Evolutionary conservation across 1,140 invertebrate genomes (phyloP).

Genomic region (Gyrodactylus salaris): DNA sequence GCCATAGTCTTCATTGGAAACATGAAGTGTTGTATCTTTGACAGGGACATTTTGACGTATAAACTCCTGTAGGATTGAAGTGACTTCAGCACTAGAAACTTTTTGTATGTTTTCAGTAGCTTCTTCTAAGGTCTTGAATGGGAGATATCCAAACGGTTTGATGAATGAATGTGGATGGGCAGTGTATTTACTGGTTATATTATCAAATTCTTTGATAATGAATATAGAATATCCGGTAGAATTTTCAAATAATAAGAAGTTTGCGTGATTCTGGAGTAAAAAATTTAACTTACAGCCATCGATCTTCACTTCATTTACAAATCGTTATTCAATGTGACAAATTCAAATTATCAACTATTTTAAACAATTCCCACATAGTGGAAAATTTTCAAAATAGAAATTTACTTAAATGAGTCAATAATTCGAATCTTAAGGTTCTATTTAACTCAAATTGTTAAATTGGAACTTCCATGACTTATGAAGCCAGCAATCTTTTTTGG

Average conservation of each 20-base stretch:
- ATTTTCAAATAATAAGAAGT: not conserved
- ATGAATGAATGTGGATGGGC: not conserved
- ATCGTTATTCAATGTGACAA: too few relatives aligned
- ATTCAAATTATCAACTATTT: too few relatives aligned
- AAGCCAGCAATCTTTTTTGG: slow-evolving; percentile 1
- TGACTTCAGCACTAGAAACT: not conserved
- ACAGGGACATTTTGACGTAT: not conserved
- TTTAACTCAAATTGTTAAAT: too few relatives aligned
- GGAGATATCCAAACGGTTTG: not conserved
- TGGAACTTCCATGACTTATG: not conserved
- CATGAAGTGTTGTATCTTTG: not conserved
- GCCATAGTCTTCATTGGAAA: not conserved
- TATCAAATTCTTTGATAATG: not conserved
- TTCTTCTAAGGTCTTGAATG: not conserved
- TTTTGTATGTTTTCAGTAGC: not conserved
- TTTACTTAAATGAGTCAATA: too few relatives aligned
- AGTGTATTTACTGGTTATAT: not conserved
- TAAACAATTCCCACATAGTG: too few relatives aligned
- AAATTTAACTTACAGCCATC: not conserved
- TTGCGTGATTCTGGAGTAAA: not conserved
- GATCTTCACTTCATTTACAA: too few relatives aligned
- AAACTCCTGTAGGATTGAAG: not conserved
- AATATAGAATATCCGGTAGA: not conserved
- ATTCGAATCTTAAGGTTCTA: too few relatives aligned
- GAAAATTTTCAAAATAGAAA: too few relatives aligned